Conservation (phyloP, 2,797 vertebrate genomes). For the Scyliorhinus canicula region DNA sequence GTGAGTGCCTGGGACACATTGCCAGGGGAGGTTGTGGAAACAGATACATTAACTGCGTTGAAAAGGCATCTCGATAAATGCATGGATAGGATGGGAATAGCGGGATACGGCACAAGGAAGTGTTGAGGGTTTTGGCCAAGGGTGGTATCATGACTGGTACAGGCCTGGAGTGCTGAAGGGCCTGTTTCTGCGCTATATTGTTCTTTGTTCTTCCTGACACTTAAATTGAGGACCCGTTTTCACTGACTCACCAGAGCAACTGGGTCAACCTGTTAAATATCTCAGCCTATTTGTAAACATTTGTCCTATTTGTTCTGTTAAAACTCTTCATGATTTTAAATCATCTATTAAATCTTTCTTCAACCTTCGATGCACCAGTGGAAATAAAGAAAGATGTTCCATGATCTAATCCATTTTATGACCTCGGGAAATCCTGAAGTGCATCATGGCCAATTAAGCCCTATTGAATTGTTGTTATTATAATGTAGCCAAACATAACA, state of each 20-base stretch:
- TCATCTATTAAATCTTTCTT: neutral
- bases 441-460: neutral
- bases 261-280: neutral
- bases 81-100: too few relatives aligned
- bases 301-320: neutral
- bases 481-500: neutral
- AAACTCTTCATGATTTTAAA: neutral
- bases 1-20: too few relatives aligned
- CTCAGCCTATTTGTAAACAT: too few relatives aligned
- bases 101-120: too few relatives aligned
- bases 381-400: neutral
- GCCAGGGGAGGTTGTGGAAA: too few relatives aligned
- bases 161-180: too few relatives aligned
- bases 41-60: too few relatives aligned
- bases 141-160: too few relatives aligned
- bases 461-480: neutral
- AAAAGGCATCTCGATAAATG: too few relatives aligned
- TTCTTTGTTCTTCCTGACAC: too few relatives aligned
- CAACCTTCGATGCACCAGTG: neutral
- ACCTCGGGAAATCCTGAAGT: neutral
- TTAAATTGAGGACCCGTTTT: neutral
- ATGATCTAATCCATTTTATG: neutral
- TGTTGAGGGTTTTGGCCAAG: too few relatives aligned
- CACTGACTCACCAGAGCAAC: neutral
- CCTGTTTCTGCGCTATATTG: too few relatives aligned